Percentiles rank a stretch among this genome's conserved stretches.
Evolutionary conservation across 2,797 vertebrate species (phyloP).

Genomic region (Phoeniculus purpureus): DNA sequence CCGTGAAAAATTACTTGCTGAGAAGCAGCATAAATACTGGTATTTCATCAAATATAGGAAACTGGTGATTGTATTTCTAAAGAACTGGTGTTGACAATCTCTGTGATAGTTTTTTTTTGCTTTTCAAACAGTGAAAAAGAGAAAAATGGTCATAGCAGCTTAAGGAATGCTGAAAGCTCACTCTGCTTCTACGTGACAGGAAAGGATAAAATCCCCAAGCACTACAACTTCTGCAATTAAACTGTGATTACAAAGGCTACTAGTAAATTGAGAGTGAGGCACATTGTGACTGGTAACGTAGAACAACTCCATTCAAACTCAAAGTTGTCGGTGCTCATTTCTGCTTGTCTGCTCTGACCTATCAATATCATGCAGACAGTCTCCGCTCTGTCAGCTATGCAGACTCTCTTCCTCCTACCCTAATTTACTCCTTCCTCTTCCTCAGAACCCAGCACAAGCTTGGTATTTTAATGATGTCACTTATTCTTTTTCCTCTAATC

Average conservation of each 20-base stretch:
- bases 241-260: not conserved
- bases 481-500: not conserved
- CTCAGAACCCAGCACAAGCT: not conserved
- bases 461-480: not conserved
- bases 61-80: not conserved
- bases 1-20: not conserved
- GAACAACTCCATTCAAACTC: not conserved
- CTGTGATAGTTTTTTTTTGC: not conserved
- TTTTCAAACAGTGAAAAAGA: constrained; percentile 24
- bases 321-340: not conserved
- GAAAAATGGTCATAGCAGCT: not conserved
- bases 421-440: not conserved
- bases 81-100: not conserved
- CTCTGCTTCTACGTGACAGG: constrained; percentile 5
- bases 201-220: constrained; percentile 21
- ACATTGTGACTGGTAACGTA: not conserved
- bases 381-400: not conserved
- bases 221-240: not conserved
- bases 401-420: not conserved
- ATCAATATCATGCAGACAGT: not conserved
- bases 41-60: constrained; percentile 33
- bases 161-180: constrained; percentile 11
- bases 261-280: not conserved
- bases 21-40: not conserved
- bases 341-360: not conserved